Evolutionary conservation across 2,797 vertebrate species (phyloP).

Genomic region (Picus viridis): DNA sequence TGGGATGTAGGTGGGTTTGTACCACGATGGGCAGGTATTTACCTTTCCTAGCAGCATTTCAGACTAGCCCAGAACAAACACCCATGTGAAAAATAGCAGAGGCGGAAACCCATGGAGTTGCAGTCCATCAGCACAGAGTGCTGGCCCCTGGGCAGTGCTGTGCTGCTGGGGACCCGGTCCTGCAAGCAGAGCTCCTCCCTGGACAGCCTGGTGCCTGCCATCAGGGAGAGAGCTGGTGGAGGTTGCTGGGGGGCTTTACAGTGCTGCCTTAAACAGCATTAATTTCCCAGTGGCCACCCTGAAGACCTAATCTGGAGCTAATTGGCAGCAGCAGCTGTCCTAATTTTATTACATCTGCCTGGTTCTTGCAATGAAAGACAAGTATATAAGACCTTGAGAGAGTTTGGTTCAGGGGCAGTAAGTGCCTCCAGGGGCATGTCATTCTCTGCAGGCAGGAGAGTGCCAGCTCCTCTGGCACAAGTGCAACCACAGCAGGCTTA

Average conservation of each 20-base stretch:
- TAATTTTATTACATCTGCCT: background rate
- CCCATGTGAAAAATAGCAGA: background rate
- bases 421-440: fast-evolving
- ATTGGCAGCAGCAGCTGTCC: conserved; percentile 11
- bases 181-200: background rate
- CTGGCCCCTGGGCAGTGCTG: background rate
- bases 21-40: background rate
- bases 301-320: background rate
- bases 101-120: background rate
- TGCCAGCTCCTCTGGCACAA: background rate
- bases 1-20: background rate
- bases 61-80: background rate
- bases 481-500: fast-evolving
- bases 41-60: background rate
- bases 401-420: background rate
- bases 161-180: background rate
- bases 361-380: background rate
- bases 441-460: background rate
- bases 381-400: background rate
- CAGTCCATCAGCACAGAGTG: fast-evolving
- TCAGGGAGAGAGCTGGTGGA: background rate
- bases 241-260: background rate
- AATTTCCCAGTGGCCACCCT: background rate
- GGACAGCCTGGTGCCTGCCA: background rate
- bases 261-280: background rate